These are phyloP conservation scores for Danio kyathit DNA, from an alignment of 2,797 vertebrate genomes.

Conservation along the genomic window DNA sequence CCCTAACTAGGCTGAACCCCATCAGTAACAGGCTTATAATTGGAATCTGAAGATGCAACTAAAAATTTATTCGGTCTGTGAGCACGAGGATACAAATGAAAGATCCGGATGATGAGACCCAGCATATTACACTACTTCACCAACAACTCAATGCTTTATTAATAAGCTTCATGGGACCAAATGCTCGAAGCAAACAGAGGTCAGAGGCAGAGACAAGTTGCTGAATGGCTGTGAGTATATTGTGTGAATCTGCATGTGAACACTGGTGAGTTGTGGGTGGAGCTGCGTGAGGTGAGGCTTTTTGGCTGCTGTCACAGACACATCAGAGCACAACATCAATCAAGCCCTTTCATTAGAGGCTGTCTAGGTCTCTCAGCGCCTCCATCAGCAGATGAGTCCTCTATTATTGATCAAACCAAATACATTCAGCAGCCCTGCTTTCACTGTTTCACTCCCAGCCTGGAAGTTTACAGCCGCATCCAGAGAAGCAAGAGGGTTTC, in stretches of 20 bases:
- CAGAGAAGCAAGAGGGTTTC: neutral
- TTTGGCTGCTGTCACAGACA: constrained; percentile 34
- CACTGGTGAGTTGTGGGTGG: constrained; percentile 4
- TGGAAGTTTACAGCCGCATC: constrained; percentile 23
- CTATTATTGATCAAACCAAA: constrained; percentile 67
- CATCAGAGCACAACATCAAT: constrained; percentile 54
- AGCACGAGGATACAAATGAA: constrained; percentile 1
- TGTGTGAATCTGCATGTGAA: neutral
- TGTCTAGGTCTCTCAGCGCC: constrained; percentile 49
- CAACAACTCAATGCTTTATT: constrained; percentile 7
- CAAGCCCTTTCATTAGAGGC: constrained; percentile 56
- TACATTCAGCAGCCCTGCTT: constrained; percentile 35
- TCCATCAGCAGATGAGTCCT: constrained; percentile 58
- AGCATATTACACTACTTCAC: constrained; percentile 18
- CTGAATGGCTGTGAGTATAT: neutral
- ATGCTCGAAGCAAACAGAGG: neutral
- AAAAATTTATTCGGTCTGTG: neutral
- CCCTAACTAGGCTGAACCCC: neutral
- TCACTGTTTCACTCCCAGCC: constrained; percentile 22
- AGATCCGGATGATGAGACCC: neutral
- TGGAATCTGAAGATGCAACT: constrained; percentile 5
- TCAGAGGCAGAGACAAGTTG: neutral
- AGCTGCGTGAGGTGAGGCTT: constrained; percentile 31
- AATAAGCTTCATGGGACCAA: constrained; percentile 18
- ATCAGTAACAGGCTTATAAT: neutral